Percentiles rank a stretch among this genome's conserved stretches.
Evolutionary conservation across 2,797 vertebrate genomes (phyloP).

Genomic region (Myotis findleyi): DNA sequence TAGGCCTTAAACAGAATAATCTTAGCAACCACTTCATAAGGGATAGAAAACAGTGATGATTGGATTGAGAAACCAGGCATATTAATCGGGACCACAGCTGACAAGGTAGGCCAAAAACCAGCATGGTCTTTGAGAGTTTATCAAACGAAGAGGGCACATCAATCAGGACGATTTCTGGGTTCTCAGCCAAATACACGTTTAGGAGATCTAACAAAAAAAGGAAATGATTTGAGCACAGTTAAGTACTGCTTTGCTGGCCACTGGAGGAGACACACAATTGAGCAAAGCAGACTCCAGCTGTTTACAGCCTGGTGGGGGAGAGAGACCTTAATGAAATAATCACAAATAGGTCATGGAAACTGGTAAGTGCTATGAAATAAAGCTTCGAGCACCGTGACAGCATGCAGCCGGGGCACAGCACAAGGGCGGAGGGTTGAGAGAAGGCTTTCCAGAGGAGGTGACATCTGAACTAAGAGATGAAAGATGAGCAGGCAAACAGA

Average conservation of each 20-base stretch:
- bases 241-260: background rate
- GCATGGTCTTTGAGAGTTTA: background rate
- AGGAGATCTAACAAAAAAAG: background rate
- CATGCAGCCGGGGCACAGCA: background rate
- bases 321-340: constrained; percentile 9
- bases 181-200: background rate
- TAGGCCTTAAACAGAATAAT: background rate
- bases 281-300: background rate
- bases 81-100: background rate
- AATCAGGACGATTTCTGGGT: background rate
- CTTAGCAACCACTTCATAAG: background rate
- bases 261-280: background rate
- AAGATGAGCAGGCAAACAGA: constrained; percentile 43
- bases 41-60: background rate
- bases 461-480: background rate
- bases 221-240: background rate
- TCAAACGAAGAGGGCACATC: background rate
- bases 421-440: background rate
- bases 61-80: background rate
- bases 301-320: background rate
- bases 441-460: background rate
- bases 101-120: background rate
- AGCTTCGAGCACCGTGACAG: background rate
- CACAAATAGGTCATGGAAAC: background rate
- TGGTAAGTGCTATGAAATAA: background rate